These are phyloP conservation scores for Calliopsis andreniformis DNA, from an alignment of 1,140 invertebrate genomes.

Conservation along the genomic window DNA sequence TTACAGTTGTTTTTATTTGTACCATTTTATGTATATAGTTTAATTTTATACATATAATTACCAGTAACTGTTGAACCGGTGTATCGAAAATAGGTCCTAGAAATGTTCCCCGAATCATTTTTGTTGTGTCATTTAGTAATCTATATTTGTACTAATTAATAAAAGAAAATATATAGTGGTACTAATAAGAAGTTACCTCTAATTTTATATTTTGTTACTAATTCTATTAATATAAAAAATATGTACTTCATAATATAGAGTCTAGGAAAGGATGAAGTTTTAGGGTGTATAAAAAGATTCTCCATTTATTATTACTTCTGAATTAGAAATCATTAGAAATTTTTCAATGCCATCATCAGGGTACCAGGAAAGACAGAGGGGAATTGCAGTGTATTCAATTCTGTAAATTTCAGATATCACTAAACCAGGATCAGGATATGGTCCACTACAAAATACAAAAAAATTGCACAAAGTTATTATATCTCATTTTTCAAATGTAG, in stretches of 20 bases:
- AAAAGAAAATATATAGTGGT: background rate
- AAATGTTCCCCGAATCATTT: conserved; percentile 84
- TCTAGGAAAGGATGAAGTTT: background rate
- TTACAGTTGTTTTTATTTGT: background rate
- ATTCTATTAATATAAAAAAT: background rate
- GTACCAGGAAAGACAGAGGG: conserved; percentile 81
- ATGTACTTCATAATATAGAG: background rate
- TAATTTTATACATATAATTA: conserved; percentile 61
- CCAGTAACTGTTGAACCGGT: conserved; percentile 82
- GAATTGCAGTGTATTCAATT: conserved; percentile 85
- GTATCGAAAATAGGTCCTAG: conserved; percentile 85
- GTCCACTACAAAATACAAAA: conserved; percentile 59
- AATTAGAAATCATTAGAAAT: conserved; percentile 79
- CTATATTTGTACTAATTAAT: conserved; percentile 86
- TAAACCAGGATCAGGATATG: conserved; percentile 74
- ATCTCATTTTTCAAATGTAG: background rate
- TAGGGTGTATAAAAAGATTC: background rate
- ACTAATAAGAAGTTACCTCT: background rate
- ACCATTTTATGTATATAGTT: background rate
- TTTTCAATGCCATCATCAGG: conserved; percentile 59
- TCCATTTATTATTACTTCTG: conserved; percentile 77
- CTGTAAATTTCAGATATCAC: conserved; percentile 77
- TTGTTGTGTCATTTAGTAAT: conserved; percentile 84
- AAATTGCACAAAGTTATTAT: background rate
- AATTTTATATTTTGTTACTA: background rate